A percentile compares a stretch with the other conserved stretches of the same genome.
phyloP scores from a whole-genome alignment of 2,113 vertebrate species.

The Atrichornis clamosus region DNA sequence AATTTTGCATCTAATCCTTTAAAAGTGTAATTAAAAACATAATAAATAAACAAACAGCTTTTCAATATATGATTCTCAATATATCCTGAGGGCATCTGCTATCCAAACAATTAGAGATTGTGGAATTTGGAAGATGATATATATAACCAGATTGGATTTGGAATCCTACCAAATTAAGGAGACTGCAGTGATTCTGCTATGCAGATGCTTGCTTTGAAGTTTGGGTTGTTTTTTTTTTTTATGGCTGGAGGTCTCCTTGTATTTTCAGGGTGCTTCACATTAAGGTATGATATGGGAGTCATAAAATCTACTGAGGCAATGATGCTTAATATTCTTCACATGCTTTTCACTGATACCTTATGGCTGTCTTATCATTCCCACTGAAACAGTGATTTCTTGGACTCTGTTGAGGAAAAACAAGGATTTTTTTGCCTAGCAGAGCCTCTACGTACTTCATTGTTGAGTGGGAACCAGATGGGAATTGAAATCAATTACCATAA shows the following conservation, averaged over 20 bases:
- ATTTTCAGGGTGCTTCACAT: constrained; percentile 43
- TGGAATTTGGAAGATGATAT: constrained; percentile 45
- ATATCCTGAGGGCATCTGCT: constrained; percentile 32
- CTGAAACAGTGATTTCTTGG: constrained; percentile 51
- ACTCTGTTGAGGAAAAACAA: constrained; percentile 24
- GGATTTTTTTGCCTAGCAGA: constrained; percentile 25
- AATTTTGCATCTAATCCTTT: constrained; percentile 12
- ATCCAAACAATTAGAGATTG: constrained; percentile 49
- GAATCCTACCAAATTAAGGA: constrained; percentile 63
- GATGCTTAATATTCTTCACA: constrained; percentile 58
- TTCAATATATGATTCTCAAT: not conserved
- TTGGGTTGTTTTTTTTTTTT: not conserved
- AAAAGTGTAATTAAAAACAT: constrained; percentile 35
- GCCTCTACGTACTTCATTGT: constrained; percentile 50
- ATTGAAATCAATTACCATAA: constrained; percentile 66
- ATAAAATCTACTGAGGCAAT: constrained; percentile 52
- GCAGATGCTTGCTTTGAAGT: constrained; percentile 72
- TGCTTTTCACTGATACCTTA: constrained; percentile 63
- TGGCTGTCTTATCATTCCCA: constrained; percentile 43
- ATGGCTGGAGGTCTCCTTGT: constrained; percentile 26
- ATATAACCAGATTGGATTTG: constrained; percentile 51
- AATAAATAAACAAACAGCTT: constrained; percentile 27
- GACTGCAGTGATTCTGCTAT: constrained; percentile 58
- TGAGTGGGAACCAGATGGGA: constrained; percentile 70
- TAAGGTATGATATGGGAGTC: constrained; percentile 52